Evolutionary conservation across 2,113 vertebrate species (phyloP).

Genomic region (Alectura lathami): DNA sequence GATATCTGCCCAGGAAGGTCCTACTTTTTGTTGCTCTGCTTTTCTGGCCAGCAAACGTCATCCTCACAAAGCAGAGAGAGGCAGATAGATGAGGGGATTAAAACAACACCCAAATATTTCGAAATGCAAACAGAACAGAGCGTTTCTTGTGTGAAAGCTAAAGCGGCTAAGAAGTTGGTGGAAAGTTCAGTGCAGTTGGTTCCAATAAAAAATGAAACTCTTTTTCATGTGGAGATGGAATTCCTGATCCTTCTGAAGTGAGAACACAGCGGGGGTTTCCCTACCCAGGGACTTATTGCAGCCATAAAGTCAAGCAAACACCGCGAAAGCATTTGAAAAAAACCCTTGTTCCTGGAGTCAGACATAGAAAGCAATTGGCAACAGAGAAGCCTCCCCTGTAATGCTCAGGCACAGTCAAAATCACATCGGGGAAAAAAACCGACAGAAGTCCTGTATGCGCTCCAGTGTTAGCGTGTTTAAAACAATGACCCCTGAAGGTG

Average conservation of each 20-base stretch:
- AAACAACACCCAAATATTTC: constrained; percentile 62
- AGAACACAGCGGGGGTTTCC: constrained; percentile 57
- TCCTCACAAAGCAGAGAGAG: not conserved
- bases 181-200: constrained; percentile 25
- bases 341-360: constrained; percentile 32
- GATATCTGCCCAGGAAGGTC: not conserved
- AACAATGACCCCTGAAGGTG: constrained; percentile 21
- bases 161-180: not conserved
- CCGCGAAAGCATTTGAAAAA: constrained; percentile 57
- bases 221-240: constrained; percentile 38
- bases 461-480: not conserved
- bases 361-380: constrained; percentile 28
- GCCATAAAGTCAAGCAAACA: constrained; percentile 69
- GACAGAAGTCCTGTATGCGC: not conserved
- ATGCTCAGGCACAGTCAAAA: not conserved
- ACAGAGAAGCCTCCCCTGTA: not conserved
- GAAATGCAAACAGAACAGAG: constrained; percentile 43
- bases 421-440: not conserved
- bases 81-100: constrained; percentile 61
- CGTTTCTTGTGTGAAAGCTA: not conserved
- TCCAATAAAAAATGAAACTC: constrained; percentile 49
- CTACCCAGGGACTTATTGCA: constrained; percentile 64
- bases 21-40: not conserved
- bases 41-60: not conserved
- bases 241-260: constrained; percentile 53